Evolutionary conservation across 2,113 vertebrate genomes (phyloP).

Genomic region (Ifrita kowaldi): DNA sequence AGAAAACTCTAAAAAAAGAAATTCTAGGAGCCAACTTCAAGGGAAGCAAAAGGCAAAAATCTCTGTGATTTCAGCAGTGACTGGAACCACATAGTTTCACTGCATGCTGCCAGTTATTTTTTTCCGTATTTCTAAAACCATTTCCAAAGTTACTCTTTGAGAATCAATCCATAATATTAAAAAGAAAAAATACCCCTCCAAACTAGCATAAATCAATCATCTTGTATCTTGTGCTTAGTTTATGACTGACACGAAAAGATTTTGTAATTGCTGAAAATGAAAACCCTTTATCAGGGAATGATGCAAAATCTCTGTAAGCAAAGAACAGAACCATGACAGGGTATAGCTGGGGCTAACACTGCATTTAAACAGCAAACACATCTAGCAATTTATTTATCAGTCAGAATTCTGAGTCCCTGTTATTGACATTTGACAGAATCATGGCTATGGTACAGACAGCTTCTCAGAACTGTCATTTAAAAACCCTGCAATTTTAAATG

Average conservation of each 20-base stretch:
- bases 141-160: not conserved
- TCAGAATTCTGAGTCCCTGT: not conserved
- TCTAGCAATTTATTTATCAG: constrained; percentile 18
- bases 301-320: constrained; percentile 12
- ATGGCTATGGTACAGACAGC: not conserved
- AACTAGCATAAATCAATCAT: not conserved
- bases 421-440: constrained; percentile 20
- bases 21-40: not conserved
- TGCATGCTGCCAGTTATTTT: not conserved
- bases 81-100: not conserved
- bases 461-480: not conserved
- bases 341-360: not conserved
- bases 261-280: constrained; percentile 2
- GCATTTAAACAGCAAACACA: constrained; percentile 11
- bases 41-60: not conserved
- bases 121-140: not conserved
- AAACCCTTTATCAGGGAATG: not conserved
- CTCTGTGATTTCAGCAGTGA: not conserved
- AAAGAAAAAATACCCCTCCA: not conserved
- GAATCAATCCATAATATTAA: not conserved
- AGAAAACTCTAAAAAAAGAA: not conserved
- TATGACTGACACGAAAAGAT: constrained; percentile 35
- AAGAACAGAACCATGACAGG: not conserved
- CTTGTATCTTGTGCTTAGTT: not conserved
- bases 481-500: not conserved